Evolutionary conservation across 2,888 invertebrate genomes (phyloP).

Genomic region (Cheilosia vernalis): DNA sequence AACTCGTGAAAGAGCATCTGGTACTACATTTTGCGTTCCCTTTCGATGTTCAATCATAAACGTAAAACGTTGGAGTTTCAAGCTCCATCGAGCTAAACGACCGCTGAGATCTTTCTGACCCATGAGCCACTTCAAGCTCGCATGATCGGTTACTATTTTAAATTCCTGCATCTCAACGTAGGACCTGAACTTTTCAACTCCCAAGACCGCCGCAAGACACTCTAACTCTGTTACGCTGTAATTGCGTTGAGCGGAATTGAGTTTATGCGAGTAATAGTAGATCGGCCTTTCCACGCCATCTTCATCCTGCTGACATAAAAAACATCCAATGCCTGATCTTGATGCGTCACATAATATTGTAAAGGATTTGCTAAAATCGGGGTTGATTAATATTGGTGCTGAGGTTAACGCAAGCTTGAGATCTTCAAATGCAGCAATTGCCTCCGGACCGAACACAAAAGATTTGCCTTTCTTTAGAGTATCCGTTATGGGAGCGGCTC

Average conservation of each 20-base stretch:
- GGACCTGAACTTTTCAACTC: constrained; percentile 23
- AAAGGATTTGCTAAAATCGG: background rate
- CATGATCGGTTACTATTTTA: background rate
- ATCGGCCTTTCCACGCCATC: background rate
- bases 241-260: background rate
- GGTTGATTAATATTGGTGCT: background rate
- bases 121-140: constrained; percentile 37
- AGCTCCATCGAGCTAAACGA: constrained; percentile 29
- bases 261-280: constrained; percentile 10
- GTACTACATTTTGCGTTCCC: background rate
- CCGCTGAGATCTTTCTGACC: constrained; percentile 32
- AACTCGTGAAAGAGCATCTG: constrained; percentile 4
- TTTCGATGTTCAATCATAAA: constrained; percentile 36
- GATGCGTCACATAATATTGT: too few species aligned
- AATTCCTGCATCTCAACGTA: constrained; percentile 24
- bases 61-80: background rate
- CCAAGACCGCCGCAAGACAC: too few species aligned
- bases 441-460: constrained; percentile 12
- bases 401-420: background rate
- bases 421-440: background rate
- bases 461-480: background rate
- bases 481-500: background rate
- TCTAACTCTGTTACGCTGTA: too few species aligned
- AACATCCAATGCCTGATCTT: too few species aligned
- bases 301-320: too few species aligned